These are phyloP conservation scores for Gorsachius magnificus DNA, from an alignment of 2,797 vertebrate species.

Conservation along the genomic window DNA sequence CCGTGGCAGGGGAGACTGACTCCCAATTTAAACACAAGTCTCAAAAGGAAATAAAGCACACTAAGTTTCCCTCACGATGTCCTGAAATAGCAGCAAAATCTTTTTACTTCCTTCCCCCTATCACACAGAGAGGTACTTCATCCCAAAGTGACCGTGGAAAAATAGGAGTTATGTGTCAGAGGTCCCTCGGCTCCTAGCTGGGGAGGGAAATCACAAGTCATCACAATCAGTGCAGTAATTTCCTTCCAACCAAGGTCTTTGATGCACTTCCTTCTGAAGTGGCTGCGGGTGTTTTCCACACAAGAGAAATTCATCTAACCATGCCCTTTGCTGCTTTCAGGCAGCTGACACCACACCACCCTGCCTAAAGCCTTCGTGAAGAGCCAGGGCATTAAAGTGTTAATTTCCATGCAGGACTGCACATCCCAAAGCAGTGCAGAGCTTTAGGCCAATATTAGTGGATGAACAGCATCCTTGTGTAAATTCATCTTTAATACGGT, in stretches of 20 bases:
- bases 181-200: not conserved
- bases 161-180: constrained; percentile 1
- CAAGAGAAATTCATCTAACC: not conserved
- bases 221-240: not conserved
- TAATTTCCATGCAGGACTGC: not conserved
- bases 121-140: not conserved
- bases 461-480: not conserved
- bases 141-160: not conserved
- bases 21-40: not conserved
- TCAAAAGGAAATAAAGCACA: not conserved
- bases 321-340: not conserved
- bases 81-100: constrained; percentile 12
- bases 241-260: not conserved
- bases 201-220: not conserved
- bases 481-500: rapidly evolving
- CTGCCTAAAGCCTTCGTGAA: not conserved
- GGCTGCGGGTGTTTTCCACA: not conserved
- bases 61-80: not conserved
- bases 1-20: rapidly evolving
- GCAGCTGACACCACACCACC: not conserved
- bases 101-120: not conserved
- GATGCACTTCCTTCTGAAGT: not conserved
- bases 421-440: not conserved
- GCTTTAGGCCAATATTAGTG: not conserved
- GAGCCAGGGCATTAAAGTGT: not conserved